These are phyloP conservation scores for Erethizon dorsatum DNA, from an alignment of 2,797 vertebrate genomes.

Conservation along the genomic window DNA sequence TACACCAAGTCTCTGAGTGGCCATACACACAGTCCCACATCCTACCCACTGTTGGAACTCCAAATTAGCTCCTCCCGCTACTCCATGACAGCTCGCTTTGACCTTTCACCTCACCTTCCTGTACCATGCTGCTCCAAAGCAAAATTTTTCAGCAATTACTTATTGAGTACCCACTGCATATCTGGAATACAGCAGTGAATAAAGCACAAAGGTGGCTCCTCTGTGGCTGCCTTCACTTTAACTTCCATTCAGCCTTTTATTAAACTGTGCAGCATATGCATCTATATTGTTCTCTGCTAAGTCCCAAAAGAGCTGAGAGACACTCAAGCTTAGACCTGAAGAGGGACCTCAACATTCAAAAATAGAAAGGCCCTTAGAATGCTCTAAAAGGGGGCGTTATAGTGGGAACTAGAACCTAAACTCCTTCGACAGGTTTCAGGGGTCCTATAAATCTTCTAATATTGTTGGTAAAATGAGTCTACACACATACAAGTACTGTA, in stretches of 20 bases:
- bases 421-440: not conserved
- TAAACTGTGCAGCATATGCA: not conserved
- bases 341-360: not conserved
- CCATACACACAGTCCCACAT: not conserved
- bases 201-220: not conserved
- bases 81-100: fast-evolving
- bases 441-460: not conserved
- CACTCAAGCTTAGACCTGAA: not conserved
- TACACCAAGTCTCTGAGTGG: not conserved
- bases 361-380: not conserved
- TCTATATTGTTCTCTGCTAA: not conserved
- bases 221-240: not conserved
- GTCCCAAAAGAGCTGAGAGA: conserved; percentile 13
- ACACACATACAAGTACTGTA: not conserved
- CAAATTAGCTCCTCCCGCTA: not conserved
- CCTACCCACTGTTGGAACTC: not conserved
- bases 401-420: not conserved
- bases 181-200: not conserved
- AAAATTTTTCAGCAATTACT: not conserved
- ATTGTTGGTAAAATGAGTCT: not conserved
- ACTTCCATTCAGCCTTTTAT: not conserved
- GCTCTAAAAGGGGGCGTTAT: not conserved
- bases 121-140: not conserved
- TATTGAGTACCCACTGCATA: not conserved
- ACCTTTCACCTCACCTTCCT: not conserved